Base-by-base conservation (phyloP, 2,797 vertebrate species). In the Fundulus diaphanus region DNA sequence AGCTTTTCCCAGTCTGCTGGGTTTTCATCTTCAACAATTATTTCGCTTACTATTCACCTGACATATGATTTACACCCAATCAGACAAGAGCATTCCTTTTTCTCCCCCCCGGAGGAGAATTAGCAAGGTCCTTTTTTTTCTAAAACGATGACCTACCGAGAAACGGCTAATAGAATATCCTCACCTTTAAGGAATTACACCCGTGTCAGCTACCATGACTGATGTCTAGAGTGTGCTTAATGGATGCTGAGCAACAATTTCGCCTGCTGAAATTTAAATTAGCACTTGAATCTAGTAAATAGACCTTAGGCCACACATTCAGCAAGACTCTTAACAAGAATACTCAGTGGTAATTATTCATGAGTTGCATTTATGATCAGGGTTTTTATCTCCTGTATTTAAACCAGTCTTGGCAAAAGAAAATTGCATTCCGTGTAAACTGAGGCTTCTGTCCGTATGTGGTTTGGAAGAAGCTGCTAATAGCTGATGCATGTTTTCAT, bases 341-440 rank as follows among this genome's bases (percentile, higher is more conserved):
- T 7, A 37, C 65, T 82, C 35, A 57, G 4, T 0, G 33, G 13
- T 51, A 76, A 51, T 59, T 46, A 51, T 86, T 81, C 27, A 52
- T 54, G 31, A 66, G 76, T 29, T 16, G 59, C 79, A 66, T 71
- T 73, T 42, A 44, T 73, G 69, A 76, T 59, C 77, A 46, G 29
- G 75, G 74, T 78, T 82, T 81, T 78, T 83, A 79, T 85, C 79
- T 74, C 77, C 5, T 57, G 46, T 31, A 74, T 79, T 74, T 48
- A 5, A 27, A 70, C 12, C 75, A 68, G 35, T 27, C 3, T 13
- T 52, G 73, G 86, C 79, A 72, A 83, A 74, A 63, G 68, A 52
- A 52, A 79, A 84, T 78, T 71, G 79, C 70, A 52, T 69, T 83
- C 29, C n/a, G 2, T 29, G 56, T 81, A 68, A 74, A 74, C 70